These are phyloP conservation scores for Darwinula stevensoni DNA, from an alignment of 2,888 invertebrate genomes.

Conservation along the genomic window DNA sequence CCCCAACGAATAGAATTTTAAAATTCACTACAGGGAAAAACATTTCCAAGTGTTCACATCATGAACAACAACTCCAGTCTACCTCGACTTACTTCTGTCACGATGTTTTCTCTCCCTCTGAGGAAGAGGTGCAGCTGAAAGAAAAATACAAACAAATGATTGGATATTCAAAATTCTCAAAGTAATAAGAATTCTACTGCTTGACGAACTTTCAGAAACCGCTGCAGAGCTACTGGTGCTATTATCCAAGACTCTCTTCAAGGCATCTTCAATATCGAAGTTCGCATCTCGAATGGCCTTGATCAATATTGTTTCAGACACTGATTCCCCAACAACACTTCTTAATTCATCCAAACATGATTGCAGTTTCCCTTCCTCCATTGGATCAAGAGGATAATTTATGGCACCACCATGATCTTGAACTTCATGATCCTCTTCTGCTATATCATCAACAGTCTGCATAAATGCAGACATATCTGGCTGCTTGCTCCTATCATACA, in stretches of 20 bases:
- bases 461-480: slow-evolving; percentile 36
- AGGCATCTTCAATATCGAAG: slow-evolving; percentile 36
- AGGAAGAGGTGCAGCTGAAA: neutral
- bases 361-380: slow-evolving; percentile 38
- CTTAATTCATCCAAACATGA: slow-evolving; percentile 57
- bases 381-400: slow-evolving; percentile 15
- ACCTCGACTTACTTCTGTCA: no score
- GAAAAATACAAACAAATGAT: no score
- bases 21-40: no score
- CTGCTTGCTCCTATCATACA: slow-evolving; percentile 38
- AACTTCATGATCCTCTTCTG: slow-evolving; percentile 21
- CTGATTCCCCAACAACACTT: slow-evolving; percentile 41
- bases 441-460: slow-evolving; percentile 30
- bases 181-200: no score
- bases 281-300: slow-evolving; percentile 36
- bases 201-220: no score
- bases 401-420: slow-evolving; percentile 13
- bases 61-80: no score
- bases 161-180: no score
- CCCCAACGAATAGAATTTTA: no score
- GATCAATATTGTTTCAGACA: slow-evolving; percentile 37
- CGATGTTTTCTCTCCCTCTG: no score
- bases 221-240: neutral
- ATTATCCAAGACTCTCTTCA: slow-evolving; percentile 31
- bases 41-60: no score